Percentiles rank a stretch among this genome's conserved stretches.
Conservation (phyloP, 2,888 invertebrate genomes). For the Leucoptera coffeella region DNA sequence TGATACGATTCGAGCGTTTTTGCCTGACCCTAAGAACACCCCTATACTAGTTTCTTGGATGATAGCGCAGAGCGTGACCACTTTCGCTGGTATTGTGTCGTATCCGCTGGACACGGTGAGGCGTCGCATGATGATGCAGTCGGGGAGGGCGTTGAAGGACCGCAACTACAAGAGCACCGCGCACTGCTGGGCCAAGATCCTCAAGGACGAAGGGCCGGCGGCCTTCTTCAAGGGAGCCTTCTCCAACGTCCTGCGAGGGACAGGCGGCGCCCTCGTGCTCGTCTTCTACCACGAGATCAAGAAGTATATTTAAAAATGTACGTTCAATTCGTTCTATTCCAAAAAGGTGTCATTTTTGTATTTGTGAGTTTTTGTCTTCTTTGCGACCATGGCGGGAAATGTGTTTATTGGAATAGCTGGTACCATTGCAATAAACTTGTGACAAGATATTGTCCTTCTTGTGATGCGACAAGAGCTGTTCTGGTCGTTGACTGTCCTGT, state of each 20-base stretch:
- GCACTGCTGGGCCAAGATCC: constrained; percentile 82
- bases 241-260: constrained; percentile 87
- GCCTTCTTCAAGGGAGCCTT: constrained; percentile 96
- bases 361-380: too few relatives aligned
- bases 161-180: constrained; percentile 83
- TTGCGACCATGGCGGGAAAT: too few relatives aligned
- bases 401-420: too few relatives aligned
- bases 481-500: too few relatives aligned
- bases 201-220: constrained; percentile 67
- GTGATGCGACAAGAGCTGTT: too few relatives aligned
- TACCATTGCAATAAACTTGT: too few relatives aligned
- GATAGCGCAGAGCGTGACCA: constrained; percentile 66
- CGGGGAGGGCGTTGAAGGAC: constrained; percentile 70
- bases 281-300: constrained; percentile 86
- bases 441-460: too few relatives aligned
- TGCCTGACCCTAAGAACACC: constrained; percentile 86
- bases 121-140: constrained; percentile 99
- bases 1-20: constrained; percentile 85
- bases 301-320: too few relatives aligned
- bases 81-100: constrained; percentile 84
- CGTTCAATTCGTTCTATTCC: too few relatives aligned
- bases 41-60: constrained; percentile 85
- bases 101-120: constrained; percentile 94
- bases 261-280: constrained; percentile 87
- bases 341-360: too few relatives aligned